These are phyloP conservation scores for Poeciliopsis turneri DNA, from an alignment of 2,797 vertebrate genomes.

Conservation along the genomic window DNA sequence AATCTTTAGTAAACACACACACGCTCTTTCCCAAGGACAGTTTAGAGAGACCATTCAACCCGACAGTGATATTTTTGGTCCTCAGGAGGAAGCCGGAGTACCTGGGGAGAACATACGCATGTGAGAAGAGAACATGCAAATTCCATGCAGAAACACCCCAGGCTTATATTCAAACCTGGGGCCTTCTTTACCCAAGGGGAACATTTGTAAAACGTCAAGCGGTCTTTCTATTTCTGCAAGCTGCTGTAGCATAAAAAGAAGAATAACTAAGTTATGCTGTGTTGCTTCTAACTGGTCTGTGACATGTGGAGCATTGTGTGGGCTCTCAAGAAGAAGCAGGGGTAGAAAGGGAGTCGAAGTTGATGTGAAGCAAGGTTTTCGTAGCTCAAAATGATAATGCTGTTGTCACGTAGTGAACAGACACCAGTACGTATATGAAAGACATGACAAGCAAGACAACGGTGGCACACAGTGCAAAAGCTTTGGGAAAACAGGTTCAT, in stretches of 20 bases:
- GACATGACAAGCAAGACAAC: neutral
- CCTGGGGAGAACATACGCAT: neutral
- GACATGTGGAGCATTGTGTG: neutral
- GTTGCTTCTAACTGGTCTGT: constrained; percentile 19
- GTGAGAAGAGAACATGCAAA: neutral
- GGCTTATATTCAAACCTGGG: neutral
- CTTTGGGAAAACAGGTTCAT: neutral
- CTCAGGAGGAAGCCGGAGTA: neutral
- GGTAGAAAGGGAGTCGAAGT: neutral
- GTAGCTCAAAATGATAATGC: neutral
- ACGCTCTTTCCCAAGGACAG: neutral
- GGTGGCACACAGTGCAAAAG: neutral
- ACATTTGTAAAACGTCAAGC: neutral
- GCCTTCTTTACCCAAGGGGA: neutral
- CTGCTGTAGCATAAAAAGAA: constrained; percentile 18
- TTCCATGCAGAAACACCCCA: neutral
- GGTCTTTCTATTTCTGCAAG: neutral
- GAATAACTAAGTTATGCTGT: constrained; percentile 14
- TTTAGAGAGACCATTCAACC: neutral
- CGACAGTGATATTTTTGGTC: neutral
- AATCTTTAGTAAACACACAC: neutral
- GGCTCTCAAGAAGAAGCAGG: neutral
- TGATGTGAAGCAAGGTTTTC: neutral
- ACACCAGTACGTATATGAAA: neutral
- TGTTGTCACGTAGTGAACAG: neutral